Conservation (phyloP, 2,797 vertebrate species). For the Rachycentron canadum region DNA sequence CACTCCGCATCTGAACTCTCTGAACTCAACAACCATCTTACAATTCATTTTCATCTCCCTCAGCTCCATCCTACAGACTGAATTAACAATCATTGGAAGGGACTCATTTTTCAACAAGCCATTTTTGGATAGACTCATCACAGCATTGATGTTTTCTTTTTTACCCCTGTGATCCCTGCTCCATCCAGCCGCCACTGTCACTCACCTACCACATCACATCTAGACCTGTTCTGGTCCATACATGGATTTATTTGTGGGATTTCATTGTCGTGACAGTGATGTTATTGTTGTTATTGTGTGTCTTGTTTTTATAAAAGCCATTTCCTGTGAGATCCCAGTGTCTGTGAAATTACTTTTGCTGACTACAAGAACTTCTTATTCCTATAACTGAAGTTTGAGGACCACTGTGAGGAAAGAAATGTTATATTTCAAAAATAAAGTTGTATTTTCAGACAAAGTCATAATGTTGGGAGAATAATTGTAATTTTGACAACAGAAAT, state of each 20-base stretch:
- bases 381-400: neutral
- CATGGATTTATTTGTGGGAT: conserved; percentile 5
- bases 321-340: neutral
- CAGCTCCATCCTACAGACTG: conserved; percentile 2
- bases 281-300: neutral
- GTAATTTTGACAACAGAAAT: neutral
- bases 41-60: conserved; percentile 15
- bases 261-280: neutral
- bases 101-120: neutral
- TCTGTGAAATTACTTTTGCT: too few species aligned
- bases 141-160: neutral
- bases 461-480: neutral
- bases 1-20: neutral
- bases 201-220: conserved; percentile 3
- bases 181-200: conserved; percentile 2
- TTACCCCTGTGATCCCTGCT: conserved; percentile 7
- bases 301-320: neutral
- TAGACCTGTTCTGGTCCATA: neutral
- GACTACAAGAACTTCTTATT: neutral
- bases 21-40: neutral
- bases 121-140: neutral
- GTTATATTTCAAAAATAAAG: neutral
- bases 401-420: neutral
- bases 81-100: neutral
- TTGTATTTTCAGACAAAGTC: neutral